Conservation (phyloP, 1,140 invertebrate genomes). For the Aphelenchoides besseyi region DNA sequence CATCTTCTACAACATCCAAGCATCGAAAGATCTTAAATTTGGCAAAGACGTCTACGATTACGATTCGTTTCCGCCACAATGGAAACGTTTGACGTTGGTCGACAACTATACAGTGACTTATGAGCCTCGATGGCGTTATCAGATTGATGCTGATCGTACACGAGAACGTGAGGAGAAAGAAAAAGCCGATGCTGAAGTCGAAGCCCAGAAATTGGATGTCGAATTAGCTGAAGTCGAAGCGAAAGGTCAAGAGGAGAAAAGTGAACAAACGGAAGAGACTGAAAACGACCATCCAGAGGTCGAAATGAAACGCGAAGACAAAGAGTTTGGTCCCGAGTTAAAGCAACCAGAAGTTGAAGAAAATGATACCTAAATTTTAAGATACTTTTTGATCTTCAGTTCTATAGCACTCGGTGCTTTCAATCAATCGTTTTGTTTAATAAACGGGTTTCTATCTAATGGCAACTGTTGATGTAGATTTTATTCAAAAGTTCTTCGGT, state of each 20-base stretch:
- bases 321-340: too few species aligned
- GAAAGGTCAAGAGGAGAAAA: not conserved
- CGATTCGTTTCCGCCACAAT: conserved; percentile 19
- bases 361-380: too few species aligned
- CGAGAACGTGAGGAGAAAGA: not conserved
- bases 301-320: too few species aligned
- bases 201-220: not conserved
- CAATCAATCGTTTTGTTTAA: too few species aligned
- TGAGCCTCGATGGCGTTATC: not conserved
- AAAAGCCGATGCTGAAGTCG: not conserved
- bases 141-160: not conserved
- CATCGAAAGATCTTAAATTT: conserved; percentile 1
- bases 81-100: not conserved
- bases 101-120: not conserved
- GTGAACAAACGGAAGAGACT: not conserved
- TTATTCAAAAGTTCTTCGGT: too few species aligned
- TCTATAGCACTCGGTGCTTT: too few species aligned
- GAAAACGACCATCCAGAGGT: too few species aligned
- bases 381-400: too few species aligned
- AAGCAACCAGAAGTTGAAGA: too few species aligned
- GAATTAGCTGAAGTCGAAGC: not conserved
- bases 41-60: conserved; percentile 7
- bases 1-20: conserved; percentile 20
- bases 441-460: too few species aligned
- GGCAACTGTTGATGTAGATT: too few species aligned